These are phyloP conservation scores for Proteles cristata DNA, from an alignment of 2,113 vertebrate species.

Conservation along the genomic window DNA sequence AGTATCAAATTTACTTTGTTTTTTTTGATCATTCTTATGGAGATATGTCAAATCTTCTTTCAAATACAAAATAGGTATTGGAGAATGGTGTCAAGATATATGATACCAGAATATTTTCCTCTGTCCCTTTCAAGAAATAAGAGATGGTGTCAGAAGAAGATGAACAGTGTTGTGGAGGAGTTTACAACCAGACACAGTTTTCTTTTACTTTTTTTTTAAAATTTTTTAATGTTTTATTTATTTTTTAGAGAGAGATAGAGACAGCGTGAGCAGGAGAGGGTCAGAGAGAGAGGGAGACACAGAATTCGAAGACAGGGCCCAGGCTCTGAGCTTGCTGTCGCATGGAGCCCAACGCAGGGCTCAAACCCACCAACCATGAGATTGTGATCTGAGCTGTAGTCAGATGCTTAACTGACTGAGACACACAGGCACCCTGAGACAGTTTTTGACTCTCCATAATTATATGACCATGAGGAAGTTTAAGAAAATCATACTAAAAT, in stretches of 20 bases:
- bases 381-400: too few species aligned
- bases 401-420: too few species aligned
- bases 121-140: background rate
- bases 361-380: too few species aligned
- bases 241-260: too few species aligned
- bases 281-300: too few species aligned
- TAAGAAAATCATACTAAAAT: background rate
- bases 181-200: background rate
- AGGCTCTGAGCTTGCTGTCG: too few species aligned
- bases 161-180: background rate
- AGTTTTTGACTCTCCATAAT: background rate
- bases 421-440: too few species aligned
- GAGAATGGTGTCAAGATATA: background rate
- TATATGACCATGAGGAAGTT: background rate
- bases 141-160: background rate
- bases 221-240: too few species aligned
- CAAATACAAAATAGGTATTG: background rate
- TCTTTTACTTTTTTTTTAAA: too few species aligned
- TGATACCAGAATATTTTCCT: background rate
- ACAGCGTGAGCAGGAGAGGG: too few species aligned
- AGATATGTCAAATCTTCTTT: background rate
- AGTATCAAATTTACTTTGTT: background rate
- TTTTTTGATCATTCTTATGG: rapidly evolving
- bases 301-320: too few species aligned
- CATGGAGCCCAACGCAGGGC: too few species aligned